Evolutionary conservation across 2,888 invertebrate genomes (phyloP).

Genomic region (Campoletis raptor): DNA sequence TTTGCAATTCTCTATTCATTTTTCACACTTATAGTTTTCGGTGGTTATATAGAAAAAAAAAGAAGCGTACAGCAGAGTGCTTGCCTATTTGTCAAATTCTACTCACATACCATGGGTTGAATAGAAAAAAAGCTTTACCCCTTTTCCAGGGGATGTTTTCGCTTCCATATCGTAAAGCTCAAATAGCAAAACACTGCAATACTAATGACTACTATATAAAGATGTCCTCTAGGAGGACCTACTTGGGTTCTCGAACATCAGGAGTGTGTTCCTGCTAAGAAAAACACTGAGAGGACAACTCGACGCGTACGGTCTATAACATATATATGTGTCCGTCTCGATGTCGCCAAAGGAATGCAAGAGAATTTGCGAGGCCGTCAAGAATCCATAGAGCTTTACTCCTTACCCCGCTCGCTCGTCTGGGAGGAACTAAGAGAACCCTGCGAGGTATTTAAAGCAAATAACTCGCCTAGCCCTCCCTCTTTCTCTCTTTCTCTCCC

Average conservation of each 20-base stretch:
- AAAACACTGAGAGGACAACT: conserved; percentile 30
- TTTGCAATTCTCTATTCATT: conserved; percentile 11
- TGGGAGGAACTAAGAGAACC: conserved; percentile 55
- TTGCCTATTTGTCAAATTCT: conserved; percentile 56
- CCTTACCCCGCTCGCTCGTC: conserved; percentile 63
- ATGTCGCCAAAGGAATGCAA: conserved; percentile 66
- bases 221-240: conserved; percentile 21
- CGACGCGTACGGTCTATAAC: conserved; percentile 11
- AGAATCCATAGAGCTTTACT: conserved; percentile 45
- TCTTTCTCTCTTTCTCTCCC: conserved; percentile 34
- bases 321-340: conserved; percentile 61
- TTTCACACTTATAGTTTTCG: conserved; percentile 16
- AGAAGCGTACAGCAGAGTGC: conserved; percentile 9
- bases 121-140: conserved; percentile 41
- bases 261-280: conserved; percentile 47
- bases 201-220: conserved; percentile 18
- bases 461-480: conserved; percentile 65
- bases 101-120: conserved; percentile 19
- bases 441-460: conserved; percentile 74
- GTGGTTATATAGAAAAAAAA: neutral
- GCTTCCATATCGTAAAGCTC: conserved; percentile 73
- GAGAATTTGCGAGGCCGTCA: conserved; percentile 63
- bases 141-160: conserved; percentile 63
- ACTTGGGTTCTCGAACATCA: conserved; percentile 39
- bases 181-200: conserved; percentile 56